These are phyloP conservation scores for Heterocephalus glaber DNA, from an alignment of 2,113 vertebrate species.

Conservation along the genomic window DNA sequence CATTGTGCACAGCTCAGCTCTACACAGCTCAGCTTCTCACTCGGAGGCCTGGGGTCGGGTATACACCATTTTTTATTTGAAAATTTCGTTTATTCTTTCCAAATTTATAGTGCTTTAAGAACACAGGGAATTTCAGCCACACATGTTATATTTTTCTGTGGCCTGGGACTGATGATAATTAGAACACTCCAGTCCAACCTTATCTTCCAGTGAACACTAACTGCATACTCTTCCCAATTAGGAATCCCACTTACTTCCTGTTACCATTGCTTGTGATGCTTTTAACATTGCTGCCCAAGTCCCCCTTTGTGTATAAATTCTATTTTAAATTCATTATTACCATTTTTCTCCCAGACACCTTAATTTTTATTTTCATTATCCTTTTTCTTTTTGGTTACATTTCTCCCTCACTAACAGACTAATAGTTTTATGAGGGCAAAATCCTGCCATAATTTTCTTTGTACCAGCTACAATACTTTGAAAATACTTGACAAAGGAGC, in stretches of 20 bases:
- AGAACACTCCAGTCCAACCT: neutral
- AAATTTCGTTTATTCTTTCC: constrained; percentile 48
- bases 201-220: neutral
- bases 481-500: neutral
- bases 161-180: neutral
- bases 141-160: neutral
- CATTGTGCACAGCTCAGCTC: no score
- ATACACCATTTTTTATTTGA: no score
- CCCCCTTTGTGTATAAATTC: neutral
- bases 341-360: neutral
- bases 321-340: neutral
- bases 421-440: neutral
- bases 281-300: neutral
- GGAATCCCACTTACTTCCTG: neutral
- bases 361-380: neutral
- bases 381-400: neutral
- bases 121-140: neutral
- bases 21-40: no score
- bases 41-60: no score
- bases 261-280: neutral
- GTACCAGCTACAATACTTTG: neutral
- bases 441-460: neutral
- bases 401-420: neutral
- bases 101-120: neutral
- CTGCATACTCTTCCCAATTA: fast-evolving